Evolutionary conservation across 2,888 invertebrate genomes (phyloP).

Genomic region (Lasius platythorax): DNA sequence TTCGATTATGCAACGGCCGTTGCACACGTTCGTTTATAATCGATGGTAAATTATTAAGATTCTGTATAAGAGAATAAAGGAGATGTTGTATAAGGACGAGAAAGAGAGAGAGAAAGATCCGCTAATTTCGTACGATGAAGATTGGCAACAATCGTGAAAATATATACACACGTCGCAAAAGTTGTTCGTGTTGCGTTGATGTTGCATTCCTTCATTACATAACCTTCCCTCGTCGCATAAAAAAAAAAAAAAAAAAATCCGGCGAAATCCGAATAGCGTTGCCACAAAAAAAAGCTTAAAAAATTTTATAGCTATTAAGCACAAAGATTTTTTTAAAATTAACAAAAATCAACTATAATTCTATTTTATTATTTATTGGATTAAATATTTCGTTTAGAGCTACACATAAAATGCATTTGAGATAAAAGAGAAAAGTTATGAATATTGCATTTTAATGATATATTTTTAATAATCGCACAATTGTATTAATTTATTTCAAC

Average conservation of each 20-base stretch:
- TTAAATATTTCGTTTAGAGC: background rate
- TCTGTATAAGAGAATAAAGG: slow-evolving; percentile 5
- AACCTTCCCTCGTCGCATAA: background rate
- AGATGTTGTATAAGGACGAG: slow-evolving; percentile 23
- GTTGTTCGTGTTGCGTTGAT: slow-evolving; percentile 11
- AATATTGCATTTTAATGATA: slow-evolving; percentile 2
- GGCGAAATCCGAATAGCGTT: background rate
- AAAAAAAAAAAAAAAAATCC: background rate
- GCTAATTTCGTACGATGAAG: slow-evolving; percentile 69
- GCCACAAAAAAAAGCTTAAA: background rate
- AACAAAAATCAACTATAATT: background rate
- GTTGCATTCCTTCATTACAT: slow-evolving; percentile 18
- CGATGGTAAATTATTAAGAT: slow-evolving; percentile 38
- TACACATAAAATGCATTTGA: background rate
- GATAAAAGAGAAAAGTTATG: background rate
- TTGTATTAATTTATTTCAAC: background rate
- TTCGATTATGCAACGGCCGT: slow-evolving; percentile 60
- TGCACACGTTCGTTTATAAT: slow-evolving; percentile 1
- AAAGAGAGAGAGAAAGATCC: slow-evolving; percentile 48
- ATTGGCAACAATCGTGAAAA: slow-evolving; percentile 68
- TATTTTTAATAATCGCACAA: background rate
- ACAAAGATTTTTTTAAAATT: background rate
- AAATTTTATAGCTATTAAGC: background rate
- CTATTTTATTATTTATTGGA: background rate
- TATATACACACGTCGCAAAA: slow-evolving; percentile 55